Evolutionary conservation across 37 sponge, comb jelly and placozoan genomes (phyloP), one percentile per base, ranked within the genome.

Genomic region (Amphimedon queenslandica): DNA sequence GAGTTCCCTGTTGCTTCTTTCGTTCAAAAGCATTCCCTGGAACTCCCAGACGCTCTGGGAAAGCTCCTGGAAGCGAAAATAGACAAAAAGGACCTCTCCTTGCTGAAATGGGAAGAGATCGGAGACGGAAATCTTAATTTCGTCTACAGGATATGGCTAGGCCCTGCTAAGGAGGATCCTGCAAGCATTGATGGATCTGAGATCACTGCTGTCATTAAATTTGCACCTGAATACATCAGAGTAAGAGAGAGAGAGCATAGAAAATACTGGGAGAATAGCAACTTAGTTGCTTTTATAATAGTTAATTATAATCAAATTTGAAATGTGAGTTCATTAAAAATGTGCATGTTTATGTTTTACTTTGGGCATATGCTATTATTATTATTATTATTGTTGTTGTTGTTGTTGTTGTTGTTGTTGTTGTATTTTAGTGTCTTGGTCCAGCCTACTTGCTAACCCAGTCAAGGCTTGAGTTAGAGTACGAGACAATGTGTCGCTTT

Each of bases 41-140:
- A n/a, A n/a, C n/a, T n/a, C n/a, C n/a, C n/a, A n/a, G n/a, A n/a
- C n/a, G n/a, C n/a, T n/a, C n/a, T n/a, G n/a, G n/a, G n/a, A n/a
- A n/a, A n/a, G n/a, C n/a, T n/a, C n/a, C n/a, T n/a, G n/a, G n/a
- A n/a, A n/a, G n/a, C n/a, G n/a, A n/a, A n/a, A n/a, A n/a, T n/a
- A n/a, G n/a, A n/a, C n/a, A n/a, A n/a, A n/a, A n/a, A n/a, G n/a
- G n/a, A n/a, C n/a, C n/a, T n/a, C n/a, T n/a, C n/a, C n/a, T n/a
- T n/a, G n/a, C n/a, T n/a, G n/a, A n/a, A n/a, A n/a, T 47, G 53
- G 61, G 61, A 71, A 24, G 73, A 71, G 30, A 71, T 71, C 58
- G 73, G 73, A 37, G 73, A 71, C 57, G 73, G 73, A 18, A 71
- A 71, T 71, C 53, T 71, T 16, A 71, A 71, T 25, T 71, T 71